These are phyloP conservation scores for Excalfactoria chinensis DNA, from an alignment of 2,113 vertebrate genomes.

Conservation along the genomic window DNA sequence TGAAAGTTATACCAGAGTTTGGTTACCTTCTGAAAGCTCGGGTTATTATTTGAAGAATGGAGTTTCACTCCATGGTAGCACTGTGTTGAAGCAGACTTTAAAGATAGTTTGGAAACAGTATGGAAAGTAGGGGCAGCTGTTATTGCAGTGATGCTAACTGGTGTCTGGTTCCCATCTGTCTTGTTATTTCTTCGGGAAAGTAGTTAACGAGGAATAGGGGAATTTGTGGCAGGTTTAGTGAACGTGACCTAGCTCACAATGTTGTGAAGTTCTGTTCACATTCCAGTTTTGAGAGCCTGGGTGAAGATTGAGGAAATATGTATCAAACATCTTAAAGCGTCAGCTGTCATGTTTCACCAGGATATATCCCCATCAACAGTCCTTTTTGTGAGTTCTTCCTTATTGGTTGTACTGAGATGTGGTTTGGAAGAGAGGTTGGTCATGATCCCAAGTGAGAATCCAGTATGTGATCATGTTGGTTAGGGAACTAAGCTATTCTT, in stretches of 20 bases:
- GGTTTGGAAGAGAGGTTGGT: neutral
- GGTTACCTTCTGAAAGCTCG: neutral
- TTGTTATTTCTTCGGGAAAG: neutral
- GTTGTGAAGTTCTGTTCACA: neutral
- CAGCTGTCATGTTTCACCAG: neutral
- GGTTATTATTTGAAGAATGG: neutral
- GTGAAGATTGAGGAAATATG: neutral
- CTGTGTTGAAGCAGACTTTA: neutral
- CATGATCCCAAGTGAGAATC: neutral
- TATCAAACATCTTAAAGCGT: neutral
- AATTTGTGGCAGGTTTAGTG: neutral
- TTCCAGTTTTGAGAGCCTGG: rapidly evolving
- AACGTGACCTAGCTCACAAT: neutral
- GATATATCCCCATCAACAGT: neutral
- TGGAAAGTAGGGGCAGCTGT: neutral
- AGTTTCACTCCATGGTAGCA: neutral
- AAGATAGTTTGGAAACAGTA: neutral
- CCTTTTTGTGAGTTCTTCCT: neutral
- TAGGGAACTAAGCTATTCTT: neutral
- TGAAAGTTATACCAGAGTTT: neutral
- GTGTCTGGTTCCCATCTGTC: neutral
- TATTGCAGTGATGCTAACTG: neutral
- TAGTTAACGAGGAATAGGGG: neutral
- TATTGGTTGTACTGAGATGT: neutral
- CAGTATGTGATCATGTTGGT: neutral